Evolutionary conservation across 2,888 invertebrate species (phyloP).

Genomic region (Pyrochroa serraticornis): DNA sequence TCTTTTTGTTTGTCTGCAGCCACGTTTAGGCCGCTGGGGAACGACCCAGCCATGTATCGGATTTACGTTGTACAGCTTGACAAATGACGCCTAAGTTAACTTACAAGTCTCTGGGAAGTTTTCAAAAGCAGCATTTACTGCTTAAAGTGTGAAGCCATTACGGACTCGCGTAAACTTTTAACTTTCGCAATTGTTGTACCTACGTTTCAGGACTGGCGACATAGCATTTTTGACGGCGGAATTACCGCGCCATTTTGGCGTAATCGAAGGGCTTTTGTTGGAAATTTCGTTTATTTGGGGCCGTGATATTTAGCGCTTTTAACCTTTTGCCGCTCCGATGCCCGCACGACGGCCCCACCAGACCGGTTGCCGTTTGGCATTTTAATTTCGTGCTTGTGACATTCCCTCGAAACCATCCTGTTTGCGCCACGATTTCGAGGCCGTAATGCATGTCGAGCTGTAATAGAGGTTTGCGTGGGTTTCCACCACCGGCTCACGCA

Average conservation of each 20-base stretch:
- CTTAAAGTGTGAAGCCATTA: constrained; percentile 47
- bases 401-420: neutral
- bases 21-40: constrained; percentile 33
- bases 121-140: constrained; percentile 41
- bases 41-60: constrained; percentile 50
- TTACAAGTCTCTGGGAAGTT: constrained; percentile 39
- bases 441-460: too few relatives aligned
- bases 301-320: constrained; percentile 9
- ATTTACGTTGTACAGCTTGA: constrained; percentile 55
- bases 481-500: too few relatives aligned
- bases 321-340: constrained; percentile 28
- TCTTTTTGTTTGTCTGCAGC: constrained; percentile 31
- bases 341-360: constrained; percentile 7
- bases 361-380: constrained; percentile 20
- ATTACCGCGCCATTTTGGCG: too few relatives aligned
- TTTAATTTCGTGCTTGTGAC: constrained; percentile 12
- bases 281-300: too few relatives aligned
- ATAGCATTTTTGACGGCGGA: too few relatives aligned
- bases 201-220: neutral
- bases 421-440: too few relatives aligned
- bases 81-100: constrained; percentile 53
- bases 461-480: too few relatives aligned
- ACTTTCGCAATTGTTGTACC: constrained; percentile 14
- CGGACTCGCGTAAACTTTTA: constrained; percentile 43
- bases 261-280: too few relatives aligned